phyloP scores from a whole-genome alignment of 2,888 invertebrate species.

The Elmis aenea region DNA sequence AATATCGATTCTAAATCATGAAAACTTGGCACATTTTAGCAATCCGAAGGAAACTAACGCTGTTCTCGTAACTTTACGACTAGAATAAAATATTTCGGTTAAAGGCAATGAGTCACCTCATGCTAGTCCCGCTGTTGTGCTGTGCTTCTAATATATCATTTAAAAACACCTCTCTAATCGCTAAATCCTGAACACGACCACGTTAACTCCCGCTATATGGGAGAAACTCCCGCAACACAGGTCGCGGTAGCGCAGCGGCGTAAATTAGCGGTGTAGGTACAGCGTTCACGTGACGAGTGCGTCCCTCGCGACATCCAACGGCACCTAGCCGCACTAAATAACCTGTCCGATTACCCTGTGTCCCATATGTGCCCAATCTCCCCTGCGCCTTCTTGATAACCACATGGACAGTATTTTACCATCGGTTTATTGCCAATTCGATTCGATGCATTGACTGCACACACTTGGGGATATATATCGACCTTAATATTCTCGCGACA shows the following conservation, averaged over 20 bases:
- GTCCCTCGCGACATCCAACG: slow-evolving; percentile 36
- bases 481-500: too few species aligned
- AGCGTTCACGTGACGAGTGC: slow-evolving; percentile 35
- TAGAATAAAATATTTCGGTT: too few species aligned
- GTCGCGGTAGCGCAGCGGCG: slow-evolving; percentile 30
- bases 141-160: too few species aligned
- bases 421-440: slow-evolving; percentile 14
- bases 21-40: too few species aligned
- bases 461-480: too few species aligned
- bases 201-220: slow-evolving; percentile 24
- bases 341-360: slow-evolving; percentile 31
- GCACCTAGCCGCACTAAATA: slow-evolving; percentile 36
- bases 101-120: too few species aligned
- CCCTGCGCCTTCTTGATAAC: slow-evolving; percentile 22
- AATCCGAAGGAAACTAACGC: too few species aligned
- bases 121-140: too few species aligned
- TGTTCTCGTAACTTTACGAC: too few species aligned
- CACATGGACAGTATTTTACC: slow-evolving; percentile 17
- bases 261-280: slow-evolving; percentile 36
- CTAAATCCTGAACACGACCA: slow-evolving; percentile 25
- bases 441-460: slow-evolving; percentile 14
- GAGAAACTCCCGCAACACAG: slow-evolving; percentile 33
- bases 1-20: too few species aligned
- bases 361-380: slow-evolving; percentile 25
- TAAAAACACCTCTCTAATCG: slow-evolving; percentile 27